Percentiles rank a stretch among this genome's conserved stretches.
phyloP scores from a whole-genome alignment of 2,113 vertebrate genomes.

The Mesembrinibis cayennensis region DNA sequence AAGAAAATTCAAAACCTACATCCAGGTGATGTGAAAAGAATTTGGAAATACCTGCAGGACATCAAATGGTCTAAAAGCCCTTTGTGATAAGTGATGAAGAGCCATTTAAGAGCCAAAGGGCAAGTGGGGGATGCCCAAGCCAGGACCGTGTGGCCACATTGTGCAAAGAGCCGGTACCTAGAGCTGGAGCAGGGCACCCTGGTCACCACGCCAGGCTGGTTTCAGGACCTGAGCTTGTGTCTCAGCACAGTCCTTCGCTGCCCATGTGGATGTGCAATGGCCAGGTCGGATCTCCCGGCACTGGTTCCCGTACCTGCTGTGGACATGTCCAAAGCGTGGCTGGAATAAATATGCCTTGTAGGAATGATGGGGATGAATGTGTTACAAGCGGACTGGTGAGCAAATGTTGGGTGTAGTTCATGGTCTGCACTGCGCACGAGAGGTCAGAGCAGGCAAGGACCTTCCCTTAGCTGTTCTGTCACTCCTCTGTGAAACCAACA shows the following conservation, averaged over 20 bases:
- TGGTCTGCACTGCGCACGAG: fast-evolving
- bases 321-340: not conserved
- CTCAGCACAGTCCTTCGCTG: not conserved
- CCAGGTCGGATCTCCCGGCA: too few relatives aligned
- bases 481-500: not conserved
- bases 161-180: too few relatives aligned
- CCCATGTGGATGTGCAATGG: not conserved
- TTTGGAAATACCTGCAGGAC: not conserved
- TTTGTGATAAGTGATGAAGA: too few relatives aligned
- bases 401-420: not conserved
- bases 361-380: not conserved
- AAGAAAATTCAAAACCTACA: not conserved
- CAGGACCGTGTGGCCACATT: not conserved
- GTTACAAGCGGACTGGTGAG: not conserved
- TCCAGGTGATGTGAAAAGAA: not conserved
- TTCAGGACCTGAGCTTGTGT: too few relatives aligned
- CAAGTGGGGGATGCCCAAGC: not conserved
- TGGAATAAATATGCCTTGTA: not conserved
- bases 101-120: not conserved
- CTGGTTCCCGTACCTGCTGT: not conserved
- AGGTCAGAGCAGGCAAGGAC: not conserved
- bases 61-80: not conserved
- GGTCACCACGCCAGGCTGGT: not conserved
- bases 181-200: not conserved
- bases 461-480: not conserved